phyloP scores from a whole-genome alignment of 2,888 invertebrate genomes.

The Taenaris catops region DNA sequence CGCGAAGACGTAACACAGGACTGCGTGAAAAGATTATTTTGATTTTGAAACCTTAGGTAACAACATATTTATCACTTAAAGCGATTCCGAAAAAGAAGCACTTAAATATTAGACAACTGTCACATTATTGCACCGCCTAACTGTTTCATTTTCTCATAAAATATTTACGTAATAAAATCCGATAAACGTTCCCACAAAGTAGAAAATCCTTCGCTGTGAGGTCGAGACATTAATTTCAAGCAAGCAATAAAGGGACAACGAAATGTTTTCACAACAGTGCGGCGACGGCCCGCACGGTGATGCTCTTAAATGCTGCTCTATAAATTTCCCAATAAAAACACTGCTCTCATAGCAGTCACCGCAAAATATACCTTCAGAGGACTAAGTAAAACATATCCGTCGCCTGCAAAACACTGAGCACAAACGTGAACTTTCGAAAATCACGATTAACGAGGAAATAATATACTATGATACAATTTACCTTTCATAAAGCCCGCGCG shows the following conservation, averaged over 20 bases:
- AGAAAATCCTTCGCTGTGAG: conserved; percentile 59
- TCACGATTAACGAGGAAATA: conserved; percentile 62
- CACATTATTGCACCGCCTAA: conserved; percentile 20
- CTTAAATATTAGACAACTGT: conserved; percentile 2
- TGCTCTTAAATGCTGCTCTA: conserved; percentile 63
- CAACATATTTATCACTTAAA: no score
- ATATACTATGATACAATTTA: conserved; percentile 71
- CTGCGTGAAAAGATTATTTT: no score
- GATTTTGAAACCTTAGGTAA: no score
- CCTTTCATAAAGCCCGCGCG: conserved; percentile 38
- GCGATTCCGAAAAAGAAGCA: no score
- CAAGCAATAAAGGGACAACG: conserved; percentile 73
- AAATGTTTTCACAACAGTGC: conserved; percentile 56
- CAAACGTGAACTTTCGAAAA: conserved; percentile 60
- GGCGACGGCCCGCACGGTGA: conserved; percentile 38
- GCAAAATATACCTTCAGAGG: conserved; percentile 51
- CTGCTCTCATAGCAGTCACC: conserved; percentile 30
- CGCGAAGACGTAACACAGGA: no score
- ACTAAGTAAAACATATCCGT: conserved; percentile 38
- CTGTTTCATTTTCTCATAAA: conserved; percentile 47
- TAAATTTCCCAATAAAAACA: conserved; percentile 70
- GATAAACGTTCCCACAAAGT: conserved; percentile 66
- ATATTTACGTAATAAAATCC: conserved; percentile 64
- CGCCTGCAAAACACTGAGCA: conserved; percentile 29
- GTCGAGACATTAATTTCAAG: conserved; percentile 75